These are phyloP conservation scores for Linurgus olivaceus DNA, from an alignment of 2,797 vertebrate species.

Conservation along the genomic window DNA sequence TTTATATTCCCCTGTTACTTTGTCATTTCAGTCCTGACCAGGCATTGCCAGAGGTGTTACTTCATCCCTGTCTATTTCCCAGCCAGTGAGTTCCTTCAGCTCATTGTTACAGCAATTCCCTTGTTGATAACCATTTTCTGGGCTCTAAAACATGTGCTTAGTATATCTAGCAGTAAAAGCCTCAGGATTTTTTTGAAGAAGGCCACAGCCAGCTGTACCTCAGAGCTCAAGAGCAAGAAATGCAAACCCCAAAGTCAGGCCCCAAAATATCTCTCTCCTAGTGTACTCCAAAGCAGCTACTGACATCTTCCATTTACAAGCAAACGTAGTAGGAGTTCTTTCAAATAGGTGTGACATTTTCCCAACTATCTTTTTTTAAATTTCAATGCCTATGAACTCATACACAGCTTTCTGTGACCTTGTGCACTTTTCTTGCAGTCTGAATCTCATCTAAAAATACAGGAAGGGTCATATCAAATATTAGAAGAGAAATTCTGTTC, in stretches of 20 bases:
- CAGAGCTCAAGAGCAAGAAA: background rate
- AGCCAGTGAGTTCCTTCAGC: background rate
- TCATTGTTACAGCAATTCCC: background rate
- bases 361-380: background rate
- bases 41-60: slow-evolving; percentile 7
- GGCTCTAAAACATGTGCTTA: background rate
- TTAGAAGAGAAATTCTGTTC: background rate
- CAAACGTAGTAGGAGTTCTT: background rate
- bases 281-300: background rate
- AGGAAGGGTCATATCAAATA: background rate
- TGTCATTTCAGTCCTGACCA: slow-evolving; percentile 20
- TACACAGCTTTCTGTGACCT: background rate
- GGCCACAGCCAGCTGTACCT: background rate
- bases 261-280: background rate
- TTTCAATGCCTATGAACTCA: background rate
- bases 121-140: background rate
- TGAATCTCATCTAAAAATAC: background rate
- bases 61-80: background rate
- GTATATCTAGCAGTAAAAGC: background rate
- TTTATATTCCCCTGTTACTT: background rate
- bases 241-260: background rate
- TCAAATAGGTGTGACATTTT: background rate
- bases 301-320: background rate
- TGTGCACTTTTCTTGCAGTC: background rate
- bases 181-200: background rate